phyloP scores from a whole-genome alignment of 2,113 vertebrate species.

The Misgurnus anguillicaudatus region DNA sequence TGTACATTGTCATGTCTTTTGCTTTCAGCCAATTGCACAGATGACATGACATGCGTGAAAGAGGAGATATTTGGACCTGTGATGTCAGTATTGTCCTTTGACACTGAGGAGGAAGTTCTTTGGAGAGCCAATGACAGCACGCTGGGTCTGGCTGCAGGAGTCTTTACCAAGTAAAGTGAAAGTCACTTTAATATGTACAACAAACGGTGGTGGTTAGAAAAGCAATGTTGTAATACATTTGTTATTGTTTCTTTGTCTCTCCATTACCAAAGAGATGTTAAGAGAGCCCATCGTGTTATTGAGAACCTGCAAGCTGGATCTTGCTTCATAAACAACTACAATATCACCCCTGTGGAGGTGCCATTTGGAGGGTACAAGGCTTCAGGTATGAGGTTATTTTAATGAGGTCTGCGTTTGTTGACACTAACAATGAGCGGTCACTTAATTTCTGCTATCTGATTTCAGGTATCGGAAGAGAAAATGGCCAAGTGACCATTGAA shows the following conservation, averaged over 20 bases:
- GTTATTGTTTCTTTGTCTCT: not conserved
- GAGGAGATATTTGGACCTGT: conserved; percentile 99
- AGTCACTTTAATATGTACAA: not conserved
- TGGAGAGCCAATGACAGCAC: conserved; percentile 84
- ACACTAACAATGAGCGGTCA: not conserved
- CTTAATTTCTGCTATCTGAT: conserved; percentile 23
- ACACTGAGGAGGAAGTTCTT: conserved; percentile 89
- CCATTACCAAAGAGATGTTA: conserved; percentile 77
- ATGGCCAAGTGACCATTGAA: conserved; percentile 87
- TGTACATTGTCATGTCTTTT: not conserved
- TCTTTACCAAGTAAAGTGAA: conserved; percentile 87
- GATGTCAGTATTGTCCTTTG: conserved; percentile 92
- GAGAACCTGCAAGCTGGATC: conserved; percentile 89
- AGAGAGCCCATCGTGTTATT: conserved; percentile 87
- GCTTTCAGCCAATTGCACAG: conserved; percentile 82
- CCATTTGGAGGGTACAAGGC: conserved; percentile 95
- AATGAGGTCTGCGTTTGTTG: not conserved
- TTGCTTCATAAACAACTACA: conserved; percentile 98
- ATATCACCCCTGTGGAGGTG: conserved; percentile 89
- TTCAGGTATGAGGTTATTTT: conserved; percentile 80
- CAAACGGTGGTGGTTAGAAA: not conserved
- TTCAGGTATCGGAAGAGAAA: conserved; percentile 94
- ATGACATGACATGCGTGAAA: conserved; percentile 92
- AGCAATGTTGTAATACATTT: not conserved
- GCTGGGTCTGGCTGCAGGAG: conserved; percentile 90